These are phyloP conservation scores for Taeniopygia guttata DNA, from an alignment of 2,797 vertebrate species.

Conservation along the genomic window DNA sequence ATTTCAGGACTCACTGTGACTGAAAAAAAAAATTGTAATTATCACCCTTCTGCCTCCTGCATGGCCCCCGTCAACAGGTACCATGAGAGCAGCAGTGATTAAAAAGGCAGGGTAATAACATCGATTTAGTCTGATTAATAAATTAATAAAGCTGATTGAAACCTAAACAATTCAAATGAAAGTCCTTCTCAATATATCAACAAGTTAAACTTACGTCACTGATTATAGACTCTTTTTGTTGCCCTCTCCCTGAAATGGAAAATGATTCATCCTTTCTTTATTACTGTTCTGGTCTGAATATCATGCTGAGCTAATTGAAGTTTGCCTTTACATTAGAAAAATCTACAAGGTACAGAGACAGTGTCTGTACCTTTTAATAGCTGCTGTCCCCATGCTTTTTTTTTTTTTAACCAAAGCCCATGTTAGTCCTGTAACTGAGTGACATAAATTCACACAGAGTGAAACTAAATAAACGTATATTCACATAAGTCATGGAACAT, in stretches of 20 bases:
- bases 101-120: background rate
- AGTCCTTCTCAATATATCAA: conserved; percentile 9
- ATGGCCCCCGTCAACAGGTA: background rate
- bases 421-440: background rate
- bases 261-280: conserved; percentile 54
- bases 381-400: background rate
- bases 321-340: background rate
- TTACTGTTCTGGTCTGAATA: conserved; percentile 32
- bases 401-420: background rate
- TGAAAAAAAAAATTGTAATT: background rate
- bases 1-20: background rate
- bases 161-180: background rate
- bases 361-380: background rate
- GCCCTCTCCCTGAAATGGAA: conserved; percentile 17
- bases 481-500: background rate
- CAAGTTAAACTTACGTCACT: background rate
- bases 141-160: background rate
- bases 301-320: conserved; percentile 46
- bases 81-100: background rate
- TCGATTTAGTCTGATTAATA: background rate
- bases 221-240: background rate
- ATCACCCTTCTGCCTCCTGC: background rate
- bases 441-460: background rate
- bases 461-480: background rate
- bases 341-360: background rate